phyloP scores from a whole-genome alignment of 2,113 vertebrate genomes.

The Sigmodon hispidus region DNA sequence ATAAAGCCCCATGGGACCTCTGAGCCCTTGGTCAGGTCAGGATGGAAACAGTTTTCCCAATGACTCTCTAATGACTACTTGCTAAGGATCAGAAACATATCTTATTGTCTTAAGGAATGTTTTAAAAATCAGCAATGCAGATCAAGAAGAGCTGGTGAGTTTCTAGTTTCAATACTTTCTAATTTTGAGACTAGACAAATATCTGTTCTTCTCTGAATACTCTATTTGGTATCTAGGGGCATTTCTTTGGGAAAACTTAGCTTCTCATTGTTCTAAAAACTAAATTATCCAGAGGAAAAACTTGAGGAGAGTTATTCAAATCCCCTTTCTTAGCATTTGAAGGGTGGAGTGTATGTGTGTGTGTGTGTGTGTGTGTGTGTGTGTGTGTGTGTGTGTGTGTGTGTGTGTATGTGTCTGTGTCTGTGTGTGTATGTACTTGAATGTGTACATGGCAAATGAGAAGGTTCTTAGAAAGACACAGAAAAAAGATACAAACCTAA shows the following conservation, averaged over 20 bases:
- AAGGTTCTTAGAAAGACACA: conserved; percentile 4
- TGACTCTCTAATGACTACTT: background rate
- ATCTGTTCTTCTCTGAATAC: background rate
- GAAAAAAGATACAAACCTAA: background rate
- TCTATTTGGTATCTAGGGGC: background rate
- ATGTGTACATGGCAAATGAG: background rate
- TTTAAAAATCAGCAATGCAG: background rate
- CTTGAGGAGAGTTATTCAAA: background rate
- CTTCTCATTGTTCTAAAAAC: conserved; percentile 37
- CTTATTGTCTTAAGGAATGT: background rate
- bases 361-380: background rate
- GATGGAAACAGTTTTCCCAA: background rate
- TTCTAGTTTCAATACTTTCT: background rate
- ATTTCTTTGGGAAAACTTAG: background rate
- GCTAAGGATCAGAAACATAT: background rate
- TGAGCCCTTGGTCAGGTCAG: background rate
- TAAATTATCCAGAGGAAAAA: conserved; percentile 15
- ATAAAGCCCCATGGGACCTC: background rate
- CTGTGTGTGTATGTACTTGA: background rate
- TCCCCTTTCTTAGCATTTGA: background rate
- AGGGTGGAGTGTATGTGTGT: background rate
- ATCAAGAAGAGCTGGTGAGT: background rate
- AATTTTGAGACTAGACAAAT: background rate
- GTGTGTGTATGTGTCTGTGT: background rate
- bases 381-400: accelerated